These are phyloP conservation scores for Aythya baeri DNA, from an alignment of 2,113 vertebrate species.

Conservation along the genomic window DNA sequence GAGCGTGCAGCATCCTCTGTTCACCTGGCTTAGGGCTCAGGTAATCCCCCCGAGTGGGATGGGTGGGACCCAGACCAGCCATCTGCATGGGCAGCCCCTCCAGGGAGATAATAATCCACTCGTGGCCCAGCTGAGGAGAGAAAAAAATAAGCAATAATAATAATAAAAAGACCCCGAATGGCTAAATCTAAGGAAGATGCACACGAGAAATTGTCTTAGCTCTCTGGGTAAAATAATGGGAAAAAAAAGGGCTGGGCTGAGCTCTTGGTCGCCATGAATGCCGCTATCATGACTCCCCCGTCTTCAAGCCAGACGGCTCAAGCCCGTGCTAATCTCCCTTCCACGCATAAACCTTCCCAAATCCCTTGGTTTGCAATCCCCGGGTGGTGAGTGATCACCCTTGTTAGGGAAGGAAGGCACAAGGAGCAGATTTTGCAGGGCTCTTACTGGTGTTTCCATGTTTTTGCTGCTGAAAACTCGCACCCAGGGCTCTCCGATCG, in stretches of 20 bases:
- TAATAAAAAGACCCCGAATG: no score
- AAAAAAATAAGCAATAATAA: not conserved
- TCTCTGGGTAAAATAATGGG: not conserved
- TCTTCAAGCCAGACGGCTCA: not conserved
- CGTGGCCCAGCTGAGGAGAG: not conserved
- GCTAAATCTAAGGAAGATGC: not conserved
- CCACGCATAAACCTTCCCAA: conserved; percentile 26
- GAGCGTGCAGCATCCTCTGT: not conserved
- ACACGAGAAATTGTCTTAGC: not conserved
- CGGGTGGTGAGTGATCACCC: not conserved
- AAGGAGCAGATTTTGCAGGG: not conserved
- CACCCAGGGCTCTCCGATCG: not conserved
- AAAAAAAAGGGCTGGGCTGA: not conserved
- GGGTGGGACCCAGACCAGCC: not conserved
- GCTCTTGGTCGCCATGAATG: not conserved
- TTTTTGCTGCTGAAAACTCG: not conserved
- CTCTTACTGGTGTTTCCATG: not conserved
- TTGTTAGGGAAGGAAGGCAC: not conserved
- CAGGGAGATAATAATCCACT: not conserved
- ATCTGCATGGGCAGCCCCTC: not conserved
- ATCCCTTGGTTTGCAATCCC: conserved; percentile 1
- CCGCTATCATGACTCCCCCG: not conserved
- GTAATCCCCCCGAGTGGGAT: not conserved
- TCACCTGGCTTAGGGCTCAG: not conserved
- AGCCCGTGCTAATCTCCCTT: conserved; percentile 20